phyloP scores from a whole-genome alignment of 2,113 vertebrate genomes.

The Lathamus discolor region DNA sequence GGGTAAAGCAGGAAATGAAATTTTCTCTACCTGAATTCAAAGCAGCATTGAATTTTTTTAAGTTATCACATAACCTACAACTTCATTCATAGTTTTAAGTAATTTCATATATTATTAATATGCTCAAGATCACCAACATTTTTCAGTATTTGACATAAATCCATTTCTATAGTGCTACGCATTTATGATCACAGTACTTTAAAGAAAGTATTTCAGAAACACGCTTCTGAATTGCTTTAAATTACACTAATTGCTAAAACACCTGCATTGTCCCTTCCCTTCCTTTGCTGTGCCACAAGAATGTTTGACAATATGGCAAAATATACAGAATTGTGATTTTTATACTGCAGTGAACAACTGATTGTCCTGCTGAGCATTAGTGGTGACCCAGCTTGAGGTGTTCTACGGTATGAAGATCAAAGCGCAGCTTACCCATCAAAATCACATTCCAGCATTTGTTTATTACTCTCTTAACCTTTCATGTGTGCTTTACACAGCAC shows the following conservation, averaged over 20 bases:
- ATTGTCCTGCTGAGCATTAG: background rate
- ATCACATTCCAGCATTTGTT: slow-evolving; percentile 7
- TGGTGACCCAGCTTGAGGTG: background rate
- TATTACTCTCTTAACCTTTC: slow-evolving; percentile 47
- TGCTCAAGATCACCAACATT: background rate
- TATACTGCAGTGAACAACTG: background rate
- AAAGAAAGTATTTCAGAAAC: background rate
- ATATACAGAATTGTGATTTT: background rate
- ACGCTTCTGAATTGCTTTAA: background rate
- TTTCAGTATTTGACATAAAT: background rate
- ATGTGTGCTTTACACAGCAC: slow-evolving; percentile 21
- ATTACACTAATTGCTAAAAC: background rate
- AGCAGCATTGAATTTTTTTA: background rate
- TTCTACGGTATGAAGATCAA: slow-evolving; percentile 22
- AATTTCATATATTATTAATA: background rate
- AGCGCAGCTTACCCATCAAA: slow-evolving; percentile 34
- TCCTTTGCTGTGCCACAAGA: background rate
- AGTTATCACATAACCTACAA: background rate
- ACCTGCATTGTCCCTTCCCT: background rate
- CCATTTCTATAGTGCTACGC: background rate
- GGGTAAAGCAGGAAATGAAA: background rate
- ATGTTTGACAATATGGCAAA: background rate
- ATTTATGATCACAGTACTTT: background rate
- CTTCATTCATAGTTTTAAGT: background rate
- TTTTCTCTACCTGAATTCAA: background rate